phyloP scores from a whole-genome alignment of 2,888 invertebrate genomes.

The Reticulitermes lucifugus region DNA sequence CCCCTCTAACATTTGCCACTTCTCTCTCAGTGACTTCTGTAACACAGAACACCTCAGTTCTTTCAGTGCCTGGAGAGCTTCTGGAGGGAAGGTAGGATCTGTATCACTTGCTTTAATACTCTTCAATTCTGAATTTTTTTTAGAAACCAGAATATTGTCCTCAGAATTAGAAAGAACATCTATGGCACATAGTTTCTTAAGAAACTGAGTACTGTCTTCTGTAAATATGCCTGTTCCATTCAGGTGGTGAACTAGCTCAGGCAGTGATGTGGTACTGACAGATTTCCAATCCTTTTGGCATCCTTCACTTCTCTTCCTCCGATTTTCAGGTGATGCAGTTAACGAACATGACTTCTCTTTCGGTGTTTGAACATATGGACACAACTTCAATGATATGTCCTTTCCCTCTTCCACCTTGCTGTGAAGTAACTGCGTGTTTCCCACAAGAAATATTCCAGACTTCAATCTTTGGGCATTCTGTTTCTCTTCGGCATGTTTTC shows the following conservation, averaged over 20 bases:
- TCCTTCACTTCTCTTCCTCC: conserved; percentile 20
- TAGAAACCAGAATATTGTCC: neutral
- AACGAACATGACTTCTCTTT: conserved; percentile 48
- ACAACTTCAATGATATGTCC: neutral
- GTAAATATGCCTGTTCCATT: neutral
- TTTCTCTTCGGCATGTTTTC: conserved; percentile 61
- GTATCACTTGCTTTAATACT: neutral
- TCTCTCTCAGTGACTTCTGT: conserved; percentile 68
- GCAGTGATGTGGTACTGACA: conserved; percentile 45
- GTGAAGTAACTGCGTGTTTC: conserved; percentile 58
- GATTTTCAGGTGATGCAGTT: conserved; percentile 39
- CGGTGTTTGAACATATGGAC: neutral
- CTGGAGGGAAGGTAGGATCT: conserved; percentile 59
- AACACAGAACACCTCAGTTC: conserved; percentile 67
- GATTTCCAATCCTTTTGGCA: neutral
- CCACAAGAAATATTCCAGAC: conserved; percentile 71
- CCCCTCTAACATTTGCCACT: conserved; percentile 68
- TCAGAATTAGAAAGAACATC: neutral
- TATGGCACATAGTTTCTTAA: neutral
- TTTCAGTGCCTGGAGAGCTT: conserved; percentile 67
- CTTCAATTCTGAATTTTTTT: neutral
- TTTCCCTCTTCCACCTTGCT: conserved; percentile 39
- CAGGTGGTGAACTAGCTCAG: conserved; percentile 27
- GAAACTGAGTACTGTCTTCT: neutral
- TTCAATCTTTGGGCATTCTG: conserved; percentile 65